Conservation (phyloP, 2,797 vertebrate species). For the Paramormyrops hopkinsi region DNA sequence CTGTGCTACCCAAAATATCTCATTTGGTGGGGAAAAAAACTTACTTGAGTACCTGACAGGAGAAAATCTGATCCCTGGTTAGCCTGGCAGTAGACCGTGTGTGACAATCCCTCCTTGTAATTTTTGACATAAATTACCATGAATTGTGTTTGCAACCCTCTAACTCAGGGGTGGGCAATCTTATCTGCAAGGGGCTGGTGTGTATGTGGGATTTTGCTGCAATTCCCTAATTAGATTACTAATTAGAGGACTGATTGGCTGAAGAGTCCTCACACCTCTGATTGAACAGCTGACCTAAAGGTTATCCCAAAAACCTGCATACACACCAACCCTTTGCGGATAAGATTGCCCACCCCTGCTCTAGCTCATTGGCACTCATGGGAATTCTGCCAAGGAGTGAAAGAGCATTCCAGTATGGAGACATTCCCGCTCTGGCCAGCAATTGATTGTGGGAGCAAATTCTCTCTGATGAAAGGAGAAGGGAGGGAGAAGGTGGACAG, state of each 20-base stretch:
- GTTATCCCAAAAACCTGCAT: not conserved
- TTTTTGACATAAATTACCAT: slow-evolving; percentile 65
- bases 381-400: slow-evolving; percentile 67
- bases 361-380: slow-evolving; percentile 46
- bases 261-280: not conserved
- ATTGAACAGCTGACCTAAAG: not conserved
- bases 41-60: slow-evolving; percentile 11
- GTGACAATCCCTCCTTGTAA: slow-evolving; percentile 54
- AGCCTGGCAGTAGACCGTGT: slow-evolving; percentile 53
- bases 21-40: slow-evolving; percentile 25
- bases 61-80: slow-evolving; percentile 44
- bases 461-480: not conserved
- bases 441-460: slow-evolving; percentile 38
- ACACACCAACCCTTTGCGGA: not conserved
- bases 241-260: not conserved
- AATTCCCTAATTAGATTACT: not conserved
- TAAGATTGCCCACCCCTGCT: slow-evolving; percentile 19
- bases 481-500: not conserved
- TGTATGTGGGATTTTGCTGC: not conserved
- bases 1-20: not conserved
- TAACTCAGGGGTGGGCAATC: slow-evolving; percentile 38
- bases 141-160: slow-evolving; percentile 58
- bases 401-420: slow-evolving; percentile 59
- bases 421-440: slow-evolving; percentile 59
- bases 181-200: not conserved